These are phyloP conservation scores for Acronicta leporina DNA, from an alignment of 2,888 invertebrate species.

Conservation along the genomic window DNA sequence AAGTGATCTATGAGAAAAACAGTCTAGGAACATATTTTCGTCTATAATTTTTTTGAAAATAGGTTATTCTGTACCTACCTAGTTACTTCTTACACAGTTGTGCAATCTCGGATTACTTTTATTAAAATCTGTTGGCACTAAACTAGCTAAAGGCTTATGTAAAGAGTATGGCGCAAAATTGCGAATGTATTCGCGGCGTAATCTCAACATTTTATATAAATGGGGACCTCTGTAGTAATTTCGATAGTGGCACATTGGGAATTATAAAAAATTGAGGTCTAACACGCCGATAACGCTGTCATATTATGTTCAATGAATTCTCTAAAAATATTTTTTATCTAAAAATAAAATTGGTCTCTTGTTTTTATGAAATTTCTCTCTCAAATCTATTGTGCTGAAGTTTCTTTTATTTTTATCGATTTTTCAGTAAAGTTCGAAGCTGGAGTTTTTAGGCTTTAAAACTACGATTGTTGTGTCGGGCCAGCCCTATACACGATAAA, in stretches of 20 bases:
- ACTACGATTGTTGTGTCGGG: slow-evolving; percentile 5
- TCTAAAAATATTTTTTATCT: neutral
- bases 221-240: slow-evolving; percentile 1
- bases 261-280: neutral
- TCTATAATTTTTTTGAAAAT: too few relatives aligned
- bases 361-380: neutral
- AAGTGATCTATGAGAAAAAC: too few relatives aligned
- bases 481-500: slow-evolving; percentile 14
- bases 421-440: neutral
- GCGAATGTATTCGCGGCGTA: slow-evolving; percentile 5
- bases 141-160: slow-evolving; percentile 32
- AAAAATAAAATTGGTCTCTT: neutral
- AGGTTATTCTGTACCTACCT: too few relatives aligned
- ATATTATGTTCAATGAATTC: neutral
- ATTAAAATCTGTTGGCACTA: slow-evolving; percentile 32
- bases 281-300: too few relatives aligned
- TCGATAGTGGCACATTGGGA: slow-evolving; percentile 4
- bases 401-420: neutral
- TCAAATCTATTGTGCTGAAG: neutral
- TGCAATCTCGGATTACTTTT: slow-evolving; percentile 20
- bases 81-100: neutral
- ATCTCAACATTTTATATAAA: slow-evolving; percentile 13
- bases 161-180: slow-evolving; percentile 26
- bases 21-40: too few relatives aligned
- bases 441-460: neutral